Percentiles rank a stretch among this genome's conserved stretches.
phyloP scores from a whole-genome alignment of 2,797 vertebrate species.

The Myotis daubentonii region DNA sequence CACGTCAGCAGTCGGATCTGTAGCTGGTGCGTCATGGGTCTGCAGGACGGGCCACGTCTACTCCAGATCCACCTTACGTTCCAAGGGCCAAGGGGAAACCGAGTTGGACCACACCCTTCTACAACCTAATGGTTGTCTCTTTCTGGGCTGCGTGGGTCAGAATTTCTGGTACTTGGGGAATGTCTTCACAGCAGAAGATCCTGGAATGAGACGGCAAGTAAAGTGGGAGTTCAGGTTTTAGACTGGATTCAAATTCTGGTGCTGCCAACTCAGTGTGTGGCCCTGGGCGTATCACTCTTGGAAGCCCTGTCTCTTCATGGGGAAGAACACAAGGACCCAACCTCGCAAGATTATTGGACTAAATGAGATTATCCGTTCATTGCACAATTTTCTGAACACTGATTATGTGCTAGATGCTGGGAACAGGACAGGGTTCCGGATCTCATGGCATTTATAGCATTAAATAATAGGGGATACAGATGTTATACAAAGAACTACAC shows the following conservation, averaged over 20 bases:
- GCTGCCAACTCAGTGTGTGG: background rate
- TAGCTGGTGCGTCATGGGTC: slow-evolving; percentile 78
- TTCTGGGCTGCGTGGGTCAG: background rate
- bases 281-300: background rate
- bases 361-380: background rate
- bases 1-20: slow-evolving; percentile 91
- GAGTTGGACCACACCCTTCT: background rate
- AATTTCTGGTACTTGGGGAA: background rate
- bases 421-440: background rate
- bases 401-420: background rate
- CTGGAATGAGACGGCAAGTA: slow-evolving; percentile 39
- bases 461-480: background rate
- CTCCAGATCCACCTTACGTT: background rate
- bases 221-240: background rate
- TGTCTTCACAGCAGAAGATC: slow-evolving; percentile 13
- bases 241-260: background rate
- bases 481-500: background rate
- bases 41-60: background rate
- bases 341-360: background rate
- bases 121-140: background rate
- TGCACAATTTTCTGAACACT: background rate
- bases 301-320: background rate
- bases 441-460: background rate
- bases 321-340: background rate
- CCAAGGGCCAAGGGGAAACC: background rate